These are phyloP conservation scores for Umimayanthus kanabou DNA, from an alignment of 92 coral and sea anemone species.

Conservation along the genomic window DNA sequence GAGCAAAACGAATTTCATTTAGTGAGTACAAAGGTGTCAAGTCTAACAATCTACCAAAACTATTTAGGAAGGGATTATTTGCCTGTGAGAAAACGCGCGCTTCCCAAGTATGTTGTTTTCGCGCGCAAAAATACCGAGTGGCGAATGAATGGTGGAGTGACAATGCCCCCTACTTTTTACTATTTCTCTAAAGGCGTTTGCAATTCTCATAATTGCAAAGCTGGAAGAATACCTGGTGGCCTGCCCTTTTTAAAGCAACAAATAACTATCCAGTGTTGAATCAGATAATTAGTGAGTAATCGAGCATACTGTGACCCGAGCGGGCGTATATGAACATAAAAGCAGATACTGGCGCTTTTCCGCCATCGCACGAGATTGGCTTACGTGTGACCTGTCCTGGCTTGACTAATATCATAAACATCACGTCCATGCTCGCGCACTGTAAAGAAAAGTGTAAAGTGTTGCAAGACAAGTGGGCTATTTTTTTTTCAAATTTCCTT, in stretches of 20 bases:
- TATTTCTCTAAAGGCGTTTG: neutral
- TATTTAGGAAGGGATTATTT: no score
- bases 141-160: neutral
- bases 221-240: neutral
- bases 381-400: no score
- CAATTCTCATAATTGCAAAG: no score
- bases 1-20: neutral
- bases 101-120: neutral
- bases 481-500: neutral
- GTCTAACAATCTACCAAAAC: neutral
- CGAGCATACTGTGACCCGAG: neutral
- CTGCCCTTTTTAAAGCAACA: neutral
- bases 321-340: neutral
- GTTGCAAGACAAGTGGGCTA: no score
- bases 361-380: neutral
- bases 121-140: neutral
- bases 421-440: neutral
- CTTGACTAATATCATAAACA: neutral
- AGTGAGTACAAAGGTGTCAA: neutral
- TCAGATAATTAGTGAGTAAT: neutral
- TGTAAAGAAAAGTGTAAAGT: no score
- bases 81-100: no score
- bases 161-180: neutral
- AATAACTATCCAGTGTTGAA: neutral
- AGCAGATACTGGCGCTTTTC: neutral